Evolutionary conservation across 2,888 invertebrate genomes (phyloP).

Genomic region (Lasioglossum vierecki): DNA sequence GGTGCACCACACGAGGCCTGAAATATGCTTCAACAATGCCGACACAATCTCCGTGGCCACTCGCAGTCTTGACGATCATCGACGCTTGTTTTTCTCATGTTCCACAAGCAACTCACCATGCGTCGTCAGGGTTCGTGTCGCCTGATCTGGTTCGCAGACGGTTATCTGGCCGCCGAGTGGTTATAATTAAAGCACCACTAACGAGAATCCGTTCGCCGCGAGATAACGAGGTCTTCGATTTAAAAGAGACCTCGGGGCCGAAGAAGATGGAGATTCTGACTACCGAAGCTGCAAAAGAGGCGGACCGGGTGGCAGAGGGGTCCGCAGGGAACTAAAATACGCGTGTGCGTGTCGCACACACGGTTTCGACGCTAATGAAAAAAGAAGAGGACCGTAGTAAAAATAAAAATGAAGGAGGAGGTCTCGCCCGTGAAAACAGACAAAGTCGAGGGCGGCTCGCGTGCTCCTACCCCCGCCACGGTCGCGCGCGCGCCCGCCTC

Average conservation of each 20-base stretch:
- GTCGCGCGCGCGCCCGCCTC: constrained; percentile 39
- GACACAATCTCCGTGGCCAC: not conserved
- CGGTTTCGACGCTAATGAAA: constrained; percentile 49
- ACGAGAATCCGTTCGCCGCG: constrained; percentile 72
- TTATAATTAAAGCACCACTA: constrained; percentile 75
- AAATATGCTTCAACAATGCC: not conserved
- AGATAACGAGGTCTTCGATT: constrained; percentile 76
- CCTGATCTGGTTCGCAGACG: not conserved
- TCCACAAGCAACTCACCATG: not conserved
- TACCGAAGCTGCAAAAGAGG: not conserved
- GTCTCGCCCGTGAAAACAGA: constrained; percentile 4
- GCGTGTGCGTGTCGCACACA: constrained; percentile 22
- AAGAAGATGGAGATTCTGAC: constrained; percentile 33
- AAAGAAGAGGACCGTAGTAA: constrained; percentile 27
- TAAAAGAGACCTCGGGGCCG: constrained; percentile 68
- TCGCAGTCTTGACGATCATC: not conserved
- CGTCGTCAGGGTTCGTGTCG: not conserved
- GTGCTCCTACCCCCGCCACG: constrained; percentile 65
- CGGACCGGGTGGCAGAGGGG: not conserved
- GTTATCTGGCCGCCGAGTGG: constrained; percentile 49
- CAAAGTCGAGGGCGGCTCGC: constrained; percentile 60
- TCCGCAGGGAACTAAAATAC: not conserved
- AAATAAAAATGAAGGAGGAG: constrained; percentile 36
- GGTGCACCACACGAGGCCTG: not conserved
- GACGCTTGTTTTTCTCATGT: not conserved